Conservation (phyloP, 92 coral and sea anemone species). For the Zoanthus gigantus region DNA sequence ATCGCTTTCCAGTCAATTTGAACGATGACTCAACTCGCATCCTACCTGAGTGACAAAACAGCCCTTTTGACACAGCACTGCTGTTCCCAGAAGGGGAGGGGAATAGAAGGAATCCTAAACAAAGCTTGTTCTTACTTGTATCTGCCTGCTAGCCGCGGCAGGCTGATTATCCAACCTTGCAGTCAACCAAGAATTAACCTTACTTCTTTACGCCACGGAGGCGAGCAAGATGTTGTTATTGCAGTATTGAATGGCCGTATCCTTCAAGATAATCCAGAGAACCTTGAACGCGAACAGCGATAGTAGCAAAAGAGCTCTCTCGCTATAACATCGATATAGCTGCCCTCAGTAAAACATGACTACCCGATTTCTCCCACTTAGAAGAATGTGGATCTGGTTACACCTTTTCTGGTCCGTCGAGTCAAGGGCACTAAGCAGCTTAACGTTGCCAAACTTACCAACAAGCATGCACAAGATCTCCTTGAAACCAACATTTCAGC, state of each 20-base stretch:
- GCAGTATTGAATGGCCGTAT: not conserved
- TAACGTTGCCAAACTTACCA: constrained; percentile 17
- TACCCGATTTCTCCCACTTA: not conserved
- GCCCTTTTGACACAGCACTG: not conserved
- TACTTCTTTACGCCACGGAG: not conserved
- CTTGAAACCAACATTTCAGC: constrained; percentile 20
- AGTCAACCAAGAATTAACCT: not conserved
- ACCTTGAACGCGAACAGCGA: not conserved
- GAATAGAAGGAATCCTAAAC: not conserved
- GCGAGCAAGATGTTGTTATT: not conserved
- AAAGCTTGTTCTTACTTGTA: not conserved
- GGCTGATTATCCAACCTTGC: not conserved
- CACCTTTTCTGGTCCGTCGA: too few relatives aligned
- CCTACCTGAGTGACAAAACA: constrained; percentile 7
- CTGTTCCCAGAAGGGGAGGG: constrained; percentile 3
- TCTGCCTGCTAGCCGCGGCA: not conserved
- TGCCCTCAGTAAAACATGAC: not conserved
- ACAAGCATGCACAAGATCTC: constrained; percentile 6
- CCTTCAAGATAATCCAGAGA: not conserved
- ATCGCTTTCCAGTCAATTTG: not conserved
- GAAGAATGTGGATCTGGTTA: not conserved
- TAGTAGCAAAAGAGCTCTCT: not conserved
- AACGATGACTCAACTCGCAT: not conserved
- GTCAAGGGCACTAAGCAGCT: constrained; percentile 9
- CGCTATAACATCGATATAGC: not conserved